Evolutionary conservation across 2,113 vertebrate species (phyloP).

Genomic region (Chaenogobius annularis): DNA sequence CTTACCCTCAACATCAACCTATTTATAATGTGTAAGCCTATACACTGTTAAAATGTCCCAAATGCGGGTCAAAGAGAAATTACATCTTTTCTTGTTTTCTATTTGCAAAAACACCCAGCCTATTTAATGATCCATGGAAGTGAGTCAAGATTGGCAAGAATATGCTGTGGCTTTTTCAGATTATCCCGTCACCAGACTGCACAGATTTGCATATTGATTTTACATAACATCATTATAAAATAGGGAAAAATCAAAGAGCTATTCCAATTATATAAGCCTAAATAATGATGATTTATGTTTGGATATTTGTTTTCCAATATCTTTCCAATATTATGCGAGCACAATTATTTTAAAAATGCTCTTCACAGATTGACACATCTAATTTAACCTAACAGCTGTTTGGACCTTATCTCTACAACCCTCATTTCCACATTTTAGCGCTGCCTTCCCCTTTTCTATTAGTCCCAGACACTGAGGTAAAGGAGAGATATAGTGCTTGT

Average conservation of each 20-base stretch:
- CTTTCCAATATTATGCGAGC: not conserved
- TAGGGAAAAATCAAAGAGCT: not conserved
- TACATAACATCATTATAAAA: not conserved
- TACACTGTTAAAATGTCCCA: not conserved
- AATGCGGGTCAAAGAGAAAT: not conserved
- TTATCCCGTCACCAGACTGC: not conserved
- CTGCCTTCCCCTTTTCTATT: not conserved
- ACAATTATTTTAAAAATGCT: not conserved
- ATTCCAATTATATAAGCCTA: not conserved
- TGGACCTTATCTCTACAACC: not conserved
- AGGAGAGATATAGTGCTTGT: not conserved
- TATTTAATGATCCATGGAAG: not conserved
- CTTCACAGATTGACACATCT: not conserved
- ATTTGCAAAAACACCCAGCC: not conserved
- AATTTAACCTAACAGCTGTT: not conserved
- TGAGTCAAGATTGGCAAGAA: not conserved
- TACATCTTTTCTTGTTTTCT: not conserved
- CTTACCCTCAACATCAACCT: not conserved
- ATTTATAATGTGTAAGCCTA: not conserved
- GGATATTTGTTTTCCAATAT: not conserved
- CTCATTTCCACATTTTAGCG: not conserved
- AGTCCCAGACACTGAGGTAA: slow-evolving; percentile 3
- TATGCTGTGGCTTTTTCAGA: too few species aligned
- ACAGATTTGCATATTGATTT: not conserved
- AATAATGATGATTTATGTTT: not conserved